Conservation (phyloP, 2,888 invertebrate genomes). For the Cephus nigrinus region DNA sequence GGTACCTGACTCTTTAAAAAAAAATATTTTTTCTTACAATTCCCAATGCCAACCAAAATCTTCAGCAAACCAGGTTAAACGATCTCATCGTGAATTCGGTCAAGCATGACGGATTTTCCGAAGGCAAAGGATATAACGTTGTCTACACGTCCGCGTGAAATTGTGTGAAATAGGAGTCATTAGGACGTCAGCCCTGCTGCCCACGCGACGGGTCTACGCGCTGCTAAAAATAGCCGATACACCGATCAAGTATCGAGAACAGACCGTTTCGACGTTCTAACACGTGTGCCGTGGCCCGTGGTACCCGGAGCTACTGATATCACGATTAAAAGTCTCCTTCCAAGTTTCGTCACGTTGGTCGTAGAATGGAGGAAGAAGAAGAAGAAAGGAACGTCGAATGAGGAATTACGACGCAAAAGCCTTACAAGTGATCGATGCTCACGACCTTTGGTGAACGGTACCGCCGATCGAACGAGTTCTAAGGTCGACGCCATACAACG, state of each 20-base stretch:
- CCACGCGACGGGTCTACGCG: slow-evolving; percentile 39
- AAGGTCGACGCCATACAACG: not conserved
- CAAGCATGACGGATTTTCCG: not conserved
- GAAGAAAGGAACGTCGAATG: not conserved
- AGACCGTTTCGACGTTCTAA: slow-evolving; percentile 15
- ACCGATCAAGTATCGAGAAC: slow-evolving; percentile 54
- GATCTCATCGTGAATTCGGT: not conserved
- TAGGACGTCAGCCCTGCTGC: slow-evolving; percentile 41
- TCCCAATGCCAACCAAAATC: not conserved
- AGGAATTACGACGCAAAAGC: not conserved
- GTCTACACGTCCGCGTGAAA: slow-evolving; percentile 3
- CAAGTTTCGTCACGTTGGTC: not conserved
- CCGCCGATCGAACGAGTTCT: not conserved
- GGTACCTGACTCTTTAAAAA: not conserved
- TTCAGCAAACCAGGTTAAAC: not conserved
- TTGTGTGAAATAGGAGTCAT: slow-evolving; percentile 30
- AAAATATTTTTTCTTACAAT: not conserved
- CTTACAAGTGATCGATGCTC: not conserved
- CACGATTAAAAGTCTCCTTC: not conserved
- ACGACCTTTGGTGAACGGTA: not conserved
- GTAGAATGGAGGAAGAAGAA: not conserved
- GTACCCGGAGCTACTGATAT: not conserved
- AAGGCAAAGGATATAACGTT: not conserved
- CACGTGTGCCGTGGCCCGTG: slow-evolving; percentile 14
- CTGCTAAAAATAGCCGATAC: slow-evolving; percentile 53